Percentiles rank a stretch among this genome's conserved stretches.
Evolutionary conservation across 1,140 invertebrate species (phyloP).

Genomic region (Caenorhabditis brenneri): DNA sequence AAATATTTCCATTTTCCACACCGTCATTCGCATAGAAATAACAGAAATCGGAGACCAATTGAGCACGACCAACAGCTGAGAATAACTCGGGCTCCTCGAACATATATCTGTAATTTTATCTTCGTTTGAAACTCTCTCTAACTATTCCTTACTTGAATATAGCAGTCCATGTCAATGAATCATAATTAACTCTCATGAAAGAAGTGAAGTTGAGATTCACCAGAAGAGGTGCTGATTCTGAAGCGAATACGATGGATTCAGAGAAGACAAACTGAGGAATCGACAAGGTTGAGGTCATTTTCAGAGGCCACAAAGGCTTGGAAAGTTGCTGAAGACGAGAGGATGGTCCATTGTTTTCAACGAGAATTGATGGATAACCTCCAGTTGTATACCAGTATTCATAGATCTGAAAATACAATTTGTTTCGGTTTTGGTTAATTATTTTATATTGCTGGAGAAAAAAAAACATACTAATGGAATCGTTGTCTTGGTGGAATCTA

Average conservation of each 20-base stretch:
- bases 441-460: no score
- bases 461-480: no score
- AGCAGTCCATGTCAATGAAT: conserved; percentile 46
- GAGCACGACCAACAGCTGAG: conserved; percentile 42
- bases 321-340: conserved; percentile 37
- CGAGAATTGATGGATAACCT: conserved; percentile 45
- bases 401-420: conserved; percentile 51
- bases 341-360: neutral
- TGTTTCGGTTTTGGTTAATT: neutral
- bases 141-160: conserved; percentile 48
- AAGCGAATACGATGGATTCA: conserved; percentile 28
- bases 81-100: conserved; percentile 41
- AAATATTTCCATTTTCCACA: conserved; percentile 12
- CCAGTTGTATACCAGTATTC: conserved; percentile 45
- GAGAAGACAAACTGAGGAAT: conserved; percentile 40
- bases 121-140: no score
- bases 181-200: conserved; percentile 51
- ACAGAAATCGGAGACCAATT: conserved; percentile 51
- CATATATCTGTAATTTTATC: conserved; percentile 45
- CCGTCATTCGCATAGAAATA: conserved; percentile 43
- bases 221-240: conserved; percentile 26
- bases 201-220: conserved; percentile 49
- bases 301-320: conserved; percentile 35
- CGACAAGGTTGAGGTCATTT: conserved; percentile 2
- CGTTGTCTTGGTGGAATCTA: no score